These are phyloP conservation scores for Eupithecia inturbata DNA, from an alignment of 2,888 invertebrate species.

Conservation along the genomic window DNA sequence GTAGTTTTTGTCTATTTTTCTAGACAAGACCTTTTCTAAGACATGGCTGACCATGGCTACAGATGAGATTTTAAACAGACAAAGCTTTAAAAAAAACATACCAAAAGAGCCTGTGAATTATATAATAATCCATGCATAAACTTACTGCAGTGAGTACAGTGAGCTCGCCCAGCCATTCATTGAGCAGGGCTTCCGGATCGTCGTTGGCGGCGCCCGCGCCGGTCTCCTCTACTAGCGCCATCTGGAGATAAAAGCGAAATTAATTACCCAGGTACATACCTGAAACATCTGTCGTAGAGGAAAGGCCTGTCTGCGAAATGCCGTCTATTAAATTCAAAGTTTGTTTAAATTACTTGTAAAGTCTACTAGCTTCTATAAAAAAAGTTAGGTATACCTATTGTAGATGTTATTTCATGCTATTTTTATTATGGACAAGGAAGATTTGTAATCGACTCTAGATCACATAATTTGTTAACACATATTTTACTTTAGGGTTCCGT, in stretches of 20 bases:
- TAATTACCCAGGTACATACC: neutral
- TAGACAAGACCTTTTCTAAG: neutral
- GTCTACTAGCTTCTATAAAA: neutral
- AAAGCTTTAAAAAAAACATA: too few relatives aligned
- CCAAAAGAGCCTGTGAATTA: too few relatives aligned
- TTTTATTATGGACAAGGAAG: neutral
- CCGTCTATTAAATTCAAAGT: neutral
- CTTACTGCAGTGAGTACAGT: slow-evolving; percentile 90
- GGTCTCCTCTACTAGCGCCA: slow-evolving; percentile 81
- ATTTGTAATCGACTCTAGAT: too few relatives aligned
- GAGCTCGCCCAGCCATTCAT: slow-evolving; percentile 91
- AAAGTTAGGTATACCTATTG: too few relatives aligned
- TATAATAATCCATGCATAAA: slow-evolving; percentile 43
- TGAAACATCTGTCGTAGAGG: neutral
- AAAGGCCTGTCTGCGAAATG: neutral
- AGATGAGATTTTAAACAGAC: neutral
- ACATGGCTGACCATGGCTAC: neutral
- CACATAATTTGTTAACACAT: too few relatives aligned
- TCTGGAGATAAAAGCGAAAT: slow-evolving; percentile 65
- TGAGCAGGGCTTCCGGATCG: slow-evolving; percentile 90
- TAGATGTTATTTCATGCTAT: neutral
- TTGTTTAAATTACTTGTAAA: neutral
- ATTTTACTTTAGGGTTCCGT: too few relatives aligned
- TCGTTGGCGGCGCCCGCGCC: slow-evolving; percentile 87
- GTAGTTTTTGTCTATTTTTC: neutral